phyloP scores from a whole-genome alignment of 1,140 invertebrate species.

The Solenopsis invicta region DNA sequence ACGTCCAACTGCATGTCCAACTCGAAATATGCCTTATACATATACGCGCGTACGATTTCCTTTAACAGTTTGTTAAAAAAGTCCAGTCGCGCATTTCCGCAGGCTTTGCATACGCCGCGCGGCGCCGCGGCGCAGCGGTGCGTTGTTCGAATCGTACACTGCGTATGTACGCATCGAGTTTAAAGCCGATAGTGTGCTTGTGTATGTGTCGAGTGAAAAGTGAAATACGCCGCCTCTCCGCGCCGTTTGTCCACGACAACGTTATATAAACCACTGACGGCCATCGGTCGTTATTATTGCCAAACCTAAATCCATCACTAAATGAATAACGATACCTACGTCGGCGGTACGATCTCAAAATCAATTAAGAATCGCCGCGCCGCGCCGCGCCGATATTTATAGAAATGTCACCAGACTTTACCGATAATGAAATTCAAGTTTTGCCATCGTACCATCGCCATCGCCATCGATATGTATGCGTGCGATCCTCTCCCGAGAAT shows the following conservation, averaged over 20 bases:
- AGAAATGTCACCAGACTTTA: conserved; percentile 10
- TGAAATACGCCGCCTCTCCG: not conserved
- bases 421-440: not conserved
- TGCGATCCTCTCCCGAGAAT: no score
- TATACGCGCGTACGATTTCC: not conserved
- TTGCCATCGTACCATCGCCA: no score
- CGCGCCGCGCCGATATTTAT: conserved; percentile 24
- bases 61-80: conserved; percentile 8
- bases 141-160: not conserved
- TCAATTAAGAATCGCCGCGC: conserved; percentile 27
- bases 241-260: not conserved
- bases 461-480: no score
- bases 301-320: conserved; percentile 59
- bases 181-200: not conserved
- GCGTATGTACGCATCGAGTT: not conserved
- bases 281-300: conserved; percentile 51
- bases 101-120: not conserved
- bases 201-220: not conserved
- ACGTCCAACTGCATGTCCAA: not conserved
- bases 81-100: not conserved
- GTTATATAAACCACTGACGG: conserved; percentile 36
- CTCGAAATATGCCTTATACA: not conserved
- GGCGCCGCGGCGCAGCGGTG: no score
- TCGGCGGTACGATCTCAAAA: conserved; percentile 4
- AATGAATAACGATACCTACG: conserved; percentile 52